A percentile compares a stretch with the other conserved stretches of the same genome.
These are phyloP conservation scores for Odontothrips loti DNA, from an alignment of 2,888 invertebrate species.

Conservation along the genomic window DNA sequence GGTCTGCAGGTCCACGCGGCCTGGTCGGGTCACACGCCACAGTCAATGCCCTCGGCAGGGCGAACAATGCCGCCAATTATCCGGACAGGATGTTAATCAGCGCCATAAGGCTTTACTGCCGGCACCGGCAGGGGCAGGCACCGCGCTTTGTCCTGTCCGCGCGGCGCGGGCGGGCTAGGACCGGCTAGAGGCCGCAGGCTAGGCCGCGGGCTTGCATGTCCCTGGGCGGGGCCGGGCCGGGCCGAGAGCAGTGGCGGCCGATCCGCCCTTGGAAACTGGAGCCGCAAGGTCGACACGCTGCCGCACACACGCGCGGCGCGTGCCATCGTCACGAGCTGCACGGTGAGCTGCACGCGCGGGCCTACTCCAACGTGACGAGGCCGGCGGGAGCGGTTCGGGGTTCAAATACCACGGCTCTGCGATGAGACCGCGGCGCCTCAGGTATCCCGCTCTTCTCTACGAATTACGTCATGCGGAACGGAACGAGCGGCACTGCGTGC, in stretches of 20 bases:
- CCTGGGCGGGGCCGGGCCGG: neutral
- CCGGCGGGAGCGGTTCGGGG: neutral
- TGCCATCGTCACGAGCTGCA: neutral
- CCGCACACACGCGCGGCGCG: neutral
- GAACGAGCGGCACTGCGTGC: too few relatives aligned
- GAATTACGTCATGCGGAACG: too few relatives aligned
- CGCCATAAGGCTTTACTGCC: neutral
- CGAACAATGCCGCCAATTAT: slow-evolving; percentile 5
- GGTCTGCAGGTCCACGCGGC: too few relatives aligned
- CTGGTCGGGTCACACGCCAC: too few relatives aligned
- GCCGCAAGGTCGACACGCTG: slow-evolving; percentile 1
- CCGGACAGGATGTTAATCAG: neutral
- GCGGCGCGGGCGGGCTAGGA: neutral
- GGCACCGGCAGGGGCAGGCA: too few relatives aligned
- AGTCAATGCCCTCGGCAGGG: neutral
- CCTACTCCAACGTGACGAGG: neutral
- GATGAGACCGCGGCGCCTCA: too few relatives aligned
- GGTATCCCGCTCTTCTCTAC: too few relatives aligned
- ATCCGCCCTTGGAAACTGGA: neutral
- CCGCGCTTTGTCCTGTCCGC: neutral
- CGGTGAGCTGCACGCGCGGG: neutral
- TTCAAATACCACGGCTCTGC: neutral
- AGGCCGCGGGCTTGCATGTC: neutral
- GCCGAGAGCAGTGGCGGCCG: neutral
- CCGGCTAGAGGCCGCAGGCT: neutral